These are phyloP conservation scores for Leucosticte australis DNA, from an alignment of 2,113 vertebrate species.

Conservation along the genomic window DNA sequence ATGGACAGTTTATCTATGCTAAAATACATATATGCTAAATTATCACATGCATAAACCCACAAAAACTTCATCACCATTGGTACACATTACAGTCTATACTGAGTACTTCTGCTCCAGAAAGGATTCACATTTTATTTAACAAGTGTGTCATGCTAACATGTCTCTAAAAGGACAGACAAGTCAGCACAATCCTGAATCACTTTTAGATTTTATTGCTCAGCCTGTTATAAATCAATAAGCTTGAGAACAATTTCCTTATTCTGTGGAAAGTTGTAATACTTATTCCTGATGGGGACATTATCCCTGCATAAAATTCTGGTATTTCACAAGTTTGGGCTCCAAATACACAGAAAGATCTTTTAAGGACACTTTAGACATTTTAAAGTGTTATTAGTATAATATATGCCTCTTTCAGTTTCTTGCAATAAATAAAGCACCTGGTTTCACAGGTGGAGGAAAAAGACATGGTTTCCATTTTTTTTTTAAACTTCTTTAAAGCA, in stretches of 20 bases:
- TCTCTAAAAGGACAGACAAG: not conserved
- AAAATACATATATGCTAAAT: not conserved
- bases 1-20: not conserved
- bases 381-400: not conserved
- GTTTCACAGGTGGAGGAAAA: conserved; percentile 29
- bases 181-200: not conserved
- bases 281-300: not conserved
- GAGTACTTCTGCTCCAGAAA: not conserved
- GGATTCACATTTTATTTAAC: not conserved
- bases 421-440: conserved; percentile 37
- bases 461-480: not conserved
- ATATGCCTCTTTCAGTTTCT: not conserved
- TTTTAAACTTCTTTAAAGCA: not conserved
- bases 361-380: not conserved
- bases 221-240: not conserved
- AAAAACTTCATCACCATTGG: not conserved
- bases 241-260: not conserved
- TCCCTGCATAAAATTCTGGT: not conserved
- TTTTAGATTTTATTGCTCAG: not conserved
- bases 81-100: not conserved
- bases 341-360: not conserved
- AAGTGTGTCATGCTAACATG: not conserved
- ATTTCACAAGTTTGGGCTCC: not conserved
- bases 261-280: not conserved
- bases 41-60: not conserved